Conservation (phyloP, 2,888 invertebrate genomes). For the Trimorus sp. region DNA sequence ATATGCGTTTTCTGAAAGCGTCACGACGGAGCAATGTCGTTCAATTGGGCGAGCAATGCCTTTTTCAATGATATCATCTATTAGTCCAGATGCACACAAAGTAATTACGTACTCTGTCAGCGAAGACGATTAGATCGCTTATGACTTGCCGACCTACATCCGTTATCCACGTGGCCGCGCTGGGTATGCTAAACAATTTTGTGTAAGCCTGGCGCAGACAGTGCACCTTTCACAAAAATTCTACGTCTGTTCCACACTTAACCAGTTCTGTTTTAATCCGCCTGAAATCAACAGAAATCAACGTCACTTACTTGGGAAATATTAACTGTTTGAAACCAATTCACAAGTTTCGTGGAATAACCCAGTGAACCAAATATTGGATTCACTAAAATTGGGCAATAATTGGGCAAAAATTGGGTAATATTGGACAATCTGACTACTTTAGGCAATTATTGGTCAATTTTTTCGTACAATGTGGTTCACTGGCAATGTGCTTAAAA, state of each 20-base stretch:
- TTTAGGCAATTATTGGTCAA: too few relatives aligned
- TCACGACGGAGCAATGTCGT: constrained; percentile 12
- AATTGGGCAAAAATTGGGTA: too few relatives aligned
- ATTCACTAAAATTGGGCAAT: too few relatives aligned
- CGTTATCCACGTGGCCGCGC: constrained; percentile 91
- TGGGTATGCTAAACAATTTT: constrained; percentile 87
- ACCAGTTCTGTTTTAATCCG: constrained; percentile 93
- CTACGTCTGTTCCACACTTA: constrained; percentile 93
- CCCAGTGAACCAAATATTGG: too few relatives aligned
- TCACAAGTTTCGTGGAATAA: not conserved
- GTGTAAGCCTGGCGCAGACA: constrained; percentile 95
- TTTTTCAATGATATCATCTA: constrained; percentile 31
- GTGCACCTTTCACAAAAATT: constrained; percentile 97
- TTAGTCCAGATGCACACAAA: constrained; percentile 22
- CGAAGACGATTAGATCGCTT: constrained; percentile 92
- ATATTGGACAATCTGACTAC: too few relatives aligned
- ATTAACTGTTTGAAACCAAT: not conserved
- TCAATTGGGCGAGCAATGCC: constrained; percentile 8
- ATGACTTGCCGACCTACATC: constrained; percentile 94
- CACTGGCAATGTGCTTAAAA: too few relatives aligned
- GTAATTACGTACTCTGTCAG: constrained; percentile 87
- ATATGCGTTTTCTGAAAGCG: too few relatives aligned
- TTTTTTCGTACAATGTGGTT: too few relatives aligned
- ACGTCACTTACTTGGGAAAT: not conserved
- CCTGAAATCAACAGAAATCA: constrained; percentile 81